A percentile compares a stretch with the other conserved stretches of the same genome.
phyloP scores from a whole-genome alignment of 2,113 vertebrate species.

The Neolamprologus variostigma region DNA sequence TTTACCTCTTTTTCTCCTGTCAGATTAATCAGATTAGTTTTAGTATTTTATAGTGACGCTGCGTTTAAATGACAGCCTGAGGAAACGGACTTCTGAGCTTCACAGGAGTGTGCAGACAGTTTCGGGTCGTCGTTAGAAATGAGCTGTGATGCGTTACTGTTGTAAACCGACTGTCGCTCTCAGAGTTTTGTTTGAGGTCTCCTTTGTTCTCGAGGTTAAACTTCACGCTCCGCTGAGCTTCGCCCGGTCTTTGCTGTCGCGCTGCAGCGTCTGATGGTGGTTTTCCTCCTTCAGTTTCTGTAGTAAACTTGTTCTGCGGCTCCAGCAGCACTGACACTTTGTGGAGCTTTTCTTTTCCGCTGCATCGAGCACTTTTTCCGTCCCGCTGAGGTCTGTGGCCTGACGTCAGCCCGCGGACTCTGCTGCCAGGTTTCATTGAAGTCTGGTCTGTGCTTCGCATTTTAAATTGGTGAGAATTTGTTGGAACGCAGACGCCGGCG shows the following conservation, averaged over 20 bases:
- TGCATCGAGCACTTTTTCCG: neutral
- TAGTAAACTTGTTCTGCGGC: neutral
- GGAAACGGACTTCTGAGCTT: neutral
- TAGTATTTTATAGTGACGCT: neutral
- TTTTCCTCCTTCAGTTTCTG: neutral
- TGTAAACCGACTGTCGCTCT: neutral
- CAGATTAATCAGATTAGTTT: neutral
- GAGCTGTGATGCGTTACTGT: neutral
- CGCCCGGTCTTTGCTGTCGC: neutral
- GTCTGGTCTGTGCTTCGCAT: rapidly evolving
- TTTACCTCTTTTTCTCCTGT: neutral
- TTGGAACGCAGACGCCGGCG: neutral
- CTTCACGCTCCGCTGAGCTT: neutral
- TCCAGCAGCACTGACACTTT: neutral
- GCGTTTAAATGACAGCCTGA: neutral
- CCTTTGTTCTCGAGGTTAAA: neutral
- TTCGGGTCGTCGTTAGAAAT: rapidly evolving
- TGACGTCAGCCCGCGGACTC: neutral
- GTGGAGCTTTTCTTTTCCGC: neutral
- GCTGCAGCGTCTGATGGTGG: neutral
- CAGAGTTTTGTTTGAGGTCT: neutral
- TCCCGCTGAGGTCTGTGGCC: neutral
- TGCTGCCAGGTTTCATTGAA: neutral
- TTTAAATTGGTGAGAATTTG: neutral
- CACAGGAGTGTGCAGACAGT: neutral